Evolutionary conservation across 2,888 invertebrate genomes (phyloP).

Genomic region (Erynnis tages): DNA sequence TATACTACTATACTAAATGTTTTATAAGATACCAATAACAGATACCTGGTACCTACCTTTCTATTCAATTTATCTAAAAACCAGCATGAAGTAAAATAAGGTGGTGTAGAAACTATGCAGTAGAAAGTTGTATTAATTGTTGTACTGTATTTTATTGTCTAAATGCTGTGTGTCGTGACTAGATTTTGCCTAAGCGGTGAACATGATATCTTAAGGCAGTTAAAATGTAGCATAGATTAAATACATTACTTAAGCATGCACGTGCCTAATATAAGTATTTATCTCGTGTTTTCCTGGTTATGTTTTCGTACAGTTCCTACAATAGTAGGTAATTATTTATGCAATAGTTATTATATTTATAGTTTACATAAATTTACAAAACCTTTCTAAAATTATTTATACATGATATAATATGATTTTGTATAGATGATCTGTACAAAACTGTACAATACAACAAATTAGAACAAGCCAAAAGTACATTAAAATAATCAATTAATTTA

Average conservation of each 20-base stretch:
- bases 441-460: too few species aligned
- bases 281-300: neutral
- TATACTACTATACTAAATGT: too few species aligned
- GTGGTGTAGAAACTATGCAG: slow-evolving; percentile 2
- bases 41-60: neutral
- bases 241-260: neutral
- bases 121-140: slow-evolving; percentile 21
- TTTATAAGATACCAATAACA: neutral
- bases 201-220: neutral
- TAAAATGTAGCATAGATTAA: slow-evolving; percentile 8
- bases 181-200: slow-evolving; percentile 12
- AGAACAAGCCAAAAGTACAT: too few species aligned
- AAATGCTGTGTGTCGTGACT: slow-evolving; percentile 17
- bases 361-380: too few species aligned
- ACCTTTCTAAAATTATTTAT: too few species aligned
- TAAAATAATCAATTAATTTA: too few species aligned
- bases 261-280: neutral
- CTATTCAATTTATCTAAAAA: neutral
- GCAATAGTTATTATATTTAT: too few species aligned
- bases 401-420: too few species aligned
- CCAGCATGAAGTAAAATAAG: slow-evolving; percentile 1
- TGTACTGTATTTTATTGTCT: slow-evolving; percentile 13
- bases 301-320: neutral
- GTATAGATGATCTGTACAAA: too few species aligned
- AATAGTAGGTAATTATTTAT: too few species aligned